These are phyloP conservation scores for Flabesymbios commensalis DNA, from an alignment of 2,888 invertebrate genomes.

Conservation along the genomic window DNA sequence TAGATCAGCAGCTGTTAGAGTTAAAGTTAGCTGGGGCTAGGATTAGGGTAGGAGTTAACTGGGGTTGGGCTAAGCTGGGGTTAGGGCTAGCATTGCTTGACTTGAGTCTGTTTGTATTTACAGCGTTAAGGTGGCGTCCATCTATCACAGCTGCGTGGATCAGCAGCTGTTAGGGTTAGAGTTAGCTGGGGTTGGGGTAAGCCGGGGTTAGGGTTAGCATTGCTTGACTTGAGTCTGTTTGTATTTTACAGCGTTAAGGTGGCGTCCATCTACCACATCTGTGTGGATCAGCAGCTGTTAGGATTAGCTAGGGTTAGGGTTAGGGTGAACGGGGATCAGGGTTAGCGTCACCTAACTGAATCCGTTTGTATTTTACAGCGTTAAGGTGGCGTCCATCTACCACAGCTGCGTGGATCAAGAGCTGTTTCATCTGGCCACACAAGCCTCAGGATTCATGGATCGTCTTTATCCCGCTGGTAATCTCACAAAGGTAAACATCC, in stretches of 20 bases:
- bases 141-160: conserved; percentile 72
- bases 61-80: no score
- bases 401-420: conserved; percentile 74
- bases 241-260: conserved; percentile 64
- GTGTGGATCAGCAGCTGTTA: conserved; percentile 76
- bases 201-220: no score
- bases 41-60: no score
- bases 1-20: conserved; percentile 79
- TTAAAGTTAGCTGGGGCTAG: no score
- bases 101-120: conserved; percentile 29
- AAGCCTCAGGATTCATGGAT: conserved; percentile 73
- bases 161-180: conserved; percentile 80
- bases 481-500: conserved; percentile 70
- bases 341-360: no score
- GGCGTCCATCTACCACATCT: conserved; percentile 72
- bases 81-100: no score
- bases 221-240: no score
- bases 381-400: conserved; percentile 70
- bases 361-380: conserved; percentile 51
- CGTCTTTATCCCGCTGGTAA: conserved; percentile 81
- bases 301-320: no score
- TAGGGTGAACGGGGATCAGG: no score
- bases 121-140: conserved; percentile 68
- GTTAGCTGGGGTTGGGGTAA: no score
- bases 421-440: conserved; percentile 75